Conservation (phyloP, 2,113 vertebrate genomes). For the Orycteropus afer region DNA sequence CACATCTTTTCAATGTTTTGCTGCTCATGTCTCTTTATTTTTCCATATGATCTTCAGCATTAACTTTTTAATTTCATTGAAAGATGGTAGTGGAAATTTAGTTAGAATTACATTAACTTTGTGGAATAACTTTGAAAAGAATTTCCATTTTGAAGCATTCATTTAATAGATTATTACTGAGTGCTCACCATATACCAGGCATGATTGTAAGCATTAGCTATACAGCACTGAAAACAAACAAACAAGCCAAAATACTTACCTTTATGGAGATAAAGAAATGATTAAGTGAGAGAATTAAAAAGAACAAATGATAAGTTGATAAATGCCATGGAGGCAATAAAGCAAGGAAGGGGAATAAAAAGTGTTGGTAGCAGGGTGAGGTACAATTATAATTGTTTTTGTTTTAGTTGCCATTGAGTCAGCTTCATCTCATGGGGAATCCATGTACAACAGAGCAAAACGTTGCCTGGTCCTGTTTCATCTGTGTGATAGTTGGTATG, state of each 20-base stretch:
- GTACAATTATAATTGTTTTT: background rate
- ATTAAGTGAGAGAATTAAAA: background rate
- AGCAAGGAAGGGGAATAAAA: too few relatives aligned
- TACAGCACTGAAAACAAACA: background rate
- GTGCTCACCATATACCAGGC: background rate
- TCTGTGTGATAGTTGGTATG: too few relatives aligned
- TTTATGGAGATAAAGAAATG: background rate
- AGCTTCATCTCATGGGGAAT: too few relatives aligned
- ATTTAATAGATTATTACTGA: background rate
- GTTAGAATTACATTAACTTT: background rate
- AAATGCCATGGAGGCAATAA: background rate
- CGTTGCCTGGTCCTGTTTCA: too few relatives aligned
- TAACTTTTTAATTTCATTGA: background rate
- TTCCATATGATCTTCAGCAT: background rate
- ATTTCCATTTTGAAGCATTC: background rate
- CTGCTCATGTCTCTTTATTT: background rate
- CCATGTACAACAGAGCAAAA: too few relatives aligned
- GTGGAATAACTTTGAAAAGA: background rate
- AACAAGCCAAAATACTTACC: background rate
- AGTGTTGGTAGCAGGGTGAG: background rate
- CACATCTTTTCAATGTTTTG: background rate
- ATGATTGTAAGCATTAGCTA: background rate
- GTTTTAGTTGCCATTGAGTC: too few relatives aligned
- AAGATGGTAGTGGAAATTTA: background rate
- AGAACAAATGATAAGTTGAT: background rate